phyloP scores from a whole-genome alignment of 1,140 invertebrate genomes.

The Leptonema lineaticorne region DNA sequence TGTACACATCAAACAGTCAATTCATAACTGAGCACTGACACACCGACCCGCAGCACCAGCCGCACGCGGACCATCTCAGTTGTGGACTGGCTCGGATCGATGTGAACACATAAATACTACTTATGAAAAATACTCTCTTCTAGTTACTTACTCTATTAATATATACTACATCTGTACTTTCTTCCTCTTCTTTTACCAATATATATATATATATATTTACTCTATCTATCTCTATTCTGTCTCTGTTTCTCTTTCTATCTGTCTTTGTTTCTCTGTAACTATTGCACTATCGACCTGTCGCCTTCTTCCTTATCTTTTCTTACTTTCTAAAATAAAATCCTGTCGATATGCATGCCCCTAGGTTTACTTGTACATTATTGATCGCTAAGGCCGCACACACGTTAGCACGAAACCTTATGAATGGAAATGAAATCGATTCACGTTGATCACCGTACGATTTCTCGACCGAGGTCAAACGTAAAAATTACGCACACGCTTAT shows the following conservation, averaged over 20 bases:
- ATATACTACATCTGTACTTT: slow-evolving; percentile 33
- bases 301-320: slow-evolving; percentile 37
- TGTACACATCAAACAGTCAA: slow-evolving; percentile 39
- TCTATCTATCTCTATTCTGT: slow-evolving; percentile 49
- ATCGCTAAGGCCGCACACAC: not conserved
- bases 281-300: slow-evolving; percentile 40
- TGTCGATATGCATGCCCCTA: slow-evolving; percentile 36
- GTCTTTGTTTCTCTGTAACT: not conserved
- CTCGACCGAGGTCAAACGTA: no score
- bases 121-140: slow-evolving; percentile 43
- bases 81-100: slow-evolving; percentile 40
- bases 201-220: slow-evolving; percentile 8
- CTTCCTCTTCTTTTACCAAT: slow-evolving; percentile 49
- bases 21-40: slow-evolving; percentile 38
- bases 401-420: no score
- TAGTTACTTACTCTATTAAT: slow-evolving; percentile 3
- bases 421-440: no score
- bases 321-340: slow-evolving; percentile 19
- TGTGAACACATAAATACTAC: slow-evolving; percentile 47
- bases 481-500: not conserved
- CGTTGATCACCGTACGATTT: no score
- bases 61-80: slow-evolving; percentile 32
- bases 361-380: slow-evolving; percentile 24
- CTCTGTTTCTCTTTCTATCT: slow-evolving; percentile 9
- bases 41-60: slow-evolving; percentile 17